A percentile compares a stretch with the other conserved stretches of the same genome.
Conservation (phyloP, 2,113 vertebrate species). For the Ptyas mucosa region DNA sequence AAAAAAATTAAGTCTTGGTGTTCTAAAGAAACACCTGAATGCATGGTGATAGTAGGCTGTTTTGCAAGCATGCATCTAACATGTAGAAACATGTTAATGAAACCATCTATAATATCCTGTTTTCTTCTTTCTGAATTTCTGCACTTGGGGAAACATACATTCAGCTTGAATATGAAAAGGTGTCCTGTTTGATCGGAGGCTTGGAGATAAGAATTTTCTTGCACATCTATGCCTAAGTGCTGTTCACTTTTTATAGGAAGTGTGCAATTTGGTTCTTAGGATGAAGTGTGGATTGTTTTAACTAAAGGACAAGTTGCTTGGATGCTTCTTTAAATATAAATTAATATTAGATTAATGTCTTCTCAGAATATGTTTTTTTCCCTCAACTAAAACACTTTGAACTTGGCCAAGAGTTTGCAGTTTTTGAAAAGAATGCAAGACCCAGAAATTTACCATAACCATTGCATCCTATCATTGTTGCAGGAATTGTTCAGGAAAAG, state of each 20-base stretch:
- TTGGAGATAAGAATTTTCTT: neutral
- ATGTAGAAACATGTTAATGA: neutral
- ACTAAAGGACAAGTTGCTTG: neutral
- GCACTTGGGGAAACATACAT: neutral
- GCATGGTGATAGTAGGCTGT: neutral
- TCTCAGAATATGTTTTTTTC: neutral
- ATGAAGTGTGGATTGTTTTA: neutral
- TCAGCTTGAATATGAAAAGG: neutral
- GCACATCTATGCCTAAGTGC: neutral
- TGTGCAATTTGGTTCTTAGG: neutral
- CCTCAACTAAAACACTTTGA: neutral
- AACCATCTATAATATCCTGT: neutral
- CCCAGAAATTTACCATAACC: neutral
- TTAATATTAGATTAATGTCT: neutral
- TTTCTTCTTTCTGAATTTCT: neutral
- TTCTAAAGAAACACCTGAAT: neutral
- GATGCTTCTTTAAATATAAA: neutral
- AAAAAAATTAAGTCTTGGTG: neutral
- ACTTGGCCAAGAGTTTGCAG: neutral
- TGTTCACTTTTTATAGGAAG: neutral
- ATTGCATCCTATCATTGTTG: neutral
- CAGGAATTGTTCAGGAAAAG: neutral
- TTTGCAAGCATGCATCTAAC: neutral
- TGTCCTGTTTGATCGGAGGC: neutral
- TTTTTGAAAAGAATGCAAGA: neutral